phyloP scores from a whole-genome alignment of 2,113 vertebrate genomes.

The Embiotoca jacksoni region DNA sequence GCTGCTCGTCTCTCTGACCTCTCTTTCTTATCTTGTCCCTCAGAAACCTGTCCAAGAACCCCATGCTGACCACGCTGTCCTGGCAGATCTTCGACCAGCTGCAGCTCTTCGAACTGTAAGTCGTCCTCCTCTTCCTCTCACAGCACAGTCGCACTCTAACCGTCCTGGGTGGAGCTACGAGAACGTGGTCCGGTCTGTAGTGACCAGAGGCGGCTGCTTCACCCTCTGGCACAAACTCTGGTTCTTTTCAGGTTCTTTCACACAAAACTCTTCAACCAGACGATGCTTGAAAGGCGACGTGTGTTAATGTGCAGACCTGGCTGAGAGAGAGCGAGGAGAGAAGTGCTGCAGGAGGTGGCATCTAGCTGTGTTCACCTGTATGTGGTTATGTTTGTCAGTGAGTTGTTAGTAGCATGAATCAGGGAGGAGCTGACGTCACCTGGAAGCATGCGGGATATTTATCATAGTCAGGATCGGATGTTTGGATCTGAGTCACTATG shows the following conservation, averaged over 20 bases:
- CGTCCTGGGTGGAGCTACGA: no score
- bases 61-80: conserved; percentile 59
- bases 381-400: no score
- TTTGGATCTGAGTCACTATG: no score
- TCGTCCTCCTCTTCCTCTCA: not conserved
- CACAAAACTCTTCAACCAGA: not conserved
- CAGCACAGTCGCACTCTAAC: not conserved
- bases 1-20: not conserved
- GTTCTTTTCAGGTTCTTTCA: no score
- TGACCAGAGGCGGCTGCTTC: no score
- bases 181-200: no score
- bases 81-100: conserved; percentile 75
- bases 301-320: not conserved
- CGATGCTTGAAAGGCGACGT: no score
- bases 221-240: not conserved
- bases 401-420: no score
- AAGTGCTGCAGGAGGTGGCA: not conserved
- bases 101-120: conserved; percentile 76
- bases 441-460: no score
- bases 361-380: not conserved
- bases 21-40: conserved; percentile 10
- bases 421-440: no score
- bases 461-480: no score
- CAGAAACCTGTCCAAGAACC: conserved; percentile 78
- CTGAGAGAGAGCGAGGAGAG: not conserved